Evolutionary conservation across 2,888 invertebrate genomes (phyloP), one percentile per base, ranked within the genome.

Genomic region (Thecophora atra): DNA sequence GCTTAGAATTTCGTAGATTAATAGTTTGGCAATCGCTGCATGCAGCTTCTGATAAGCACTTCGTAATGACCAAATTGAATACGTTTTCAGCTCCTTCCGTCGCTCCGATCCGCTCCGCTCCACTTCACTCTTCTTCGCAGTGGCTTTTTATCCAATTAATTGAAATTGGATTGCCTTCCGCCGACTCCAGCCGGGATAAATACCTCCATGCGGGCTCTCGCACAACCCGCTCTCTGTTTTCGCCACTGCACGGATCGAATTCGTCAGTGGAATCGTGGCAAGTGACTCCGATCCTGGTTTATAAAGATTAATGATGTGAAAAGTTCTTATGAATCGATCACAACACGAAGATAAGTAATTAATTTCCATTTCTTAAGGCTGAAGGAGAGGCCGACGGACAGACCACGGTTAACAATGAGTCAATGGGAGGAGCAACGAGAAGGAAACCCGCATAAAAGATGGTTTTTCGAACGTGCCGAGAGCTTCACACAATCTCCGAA

Each of bases 261-360:
- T 51, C 30, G 47, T 26, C 26, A 15, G 17, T 30, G 66, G 21
- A 52, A 47, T 11, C 26, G 8, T 28, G 6, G 37, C 52, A 52
- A 66, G 52, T 60, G 60, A 15, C 44, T 24, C 17, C 42, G 24
- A 47, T 63, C 56, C 13, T 64, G 21, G 26, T 58, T 64, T 28
- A 72, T 72, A 69, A 28, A 71, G 67, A 73, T 74, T 74, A 73
- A 72, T 74, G 72, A 71, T 73, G 70, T 70, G 60, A 60, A 62
- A 3, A 70, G 58, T 63, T 19, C 30, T 52, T 51, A n/a, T 67
- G 37, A 67, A 54, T 21, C 42, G 70, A 72, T 72, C 52, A 58
- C 37, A 65, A 60, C 66, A 66, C 52, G 66, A 11, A 73, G 66
- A 73, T 73, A 73, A 73, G 67, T 66, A 71, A 68, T 73, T 64